Evolutionary conservation across 2,888 invertebrate genomes (phyloP), one percentile per base, ranked within the genome.

Genomic region (Calameuta idolon): DNA sequence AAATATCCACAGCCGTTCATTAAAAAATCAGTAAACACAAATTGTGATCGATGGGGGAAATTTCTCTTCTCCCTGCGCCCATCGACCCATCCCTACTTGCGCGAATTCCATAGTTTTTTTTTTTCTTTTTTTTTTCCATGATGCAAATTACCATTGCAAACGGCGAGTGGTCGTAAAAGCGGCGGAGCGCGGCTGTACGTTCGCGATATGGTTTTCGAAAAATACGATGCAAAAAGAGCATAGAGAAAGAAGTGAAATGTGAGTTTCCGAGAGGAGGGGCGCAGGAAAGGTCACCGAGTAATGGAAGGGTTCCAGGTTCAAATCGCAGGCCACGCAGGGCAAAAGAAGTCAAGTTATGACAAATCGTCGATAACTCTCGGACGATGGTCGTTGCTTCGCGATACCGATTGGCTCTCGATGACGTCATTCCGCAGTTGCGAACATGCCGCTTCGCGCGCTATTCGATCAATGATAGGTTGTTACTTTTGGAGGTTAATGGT

Each of bases 11-110:
- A 89, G 83, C 80, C 74, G 55, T 31, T 35, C 75, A 69, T 77
- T 84, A 86, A 83, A 87, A 87, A 88, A 87, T 86, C 85, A 83
- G 88, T 86, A 89, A 89, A 89, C 85, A 86, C 81, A 84, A 79
- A 81, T 83, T 86, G 82, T 86, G 88, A 88, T 88, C 87, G 88
- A 87, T 85, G 85, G 87, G 55, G 23, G 23, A 55, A 23, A 23
- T 82, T 76, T 78, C 12, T 30, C 71, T 37, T 34, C 75, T 75
- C 78, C 69, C 74, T 69, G 23, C 33, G 33, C 77, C 71, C 33
- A 55, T 55, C 33, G 33, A 35, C 9, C 77, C 30, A 68, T 75
- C 68, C 81, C 75, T 75, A 74, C 75, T 78, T 35, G 75, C 76
- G 74, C 68, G 35, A 74, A 69, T 37, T 77, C 69, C 69, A 55